Evolutionary conservation across 2,113 vertebrate species (phyloP).

Genomic region (Leptobrachium leishanense): DNA sequence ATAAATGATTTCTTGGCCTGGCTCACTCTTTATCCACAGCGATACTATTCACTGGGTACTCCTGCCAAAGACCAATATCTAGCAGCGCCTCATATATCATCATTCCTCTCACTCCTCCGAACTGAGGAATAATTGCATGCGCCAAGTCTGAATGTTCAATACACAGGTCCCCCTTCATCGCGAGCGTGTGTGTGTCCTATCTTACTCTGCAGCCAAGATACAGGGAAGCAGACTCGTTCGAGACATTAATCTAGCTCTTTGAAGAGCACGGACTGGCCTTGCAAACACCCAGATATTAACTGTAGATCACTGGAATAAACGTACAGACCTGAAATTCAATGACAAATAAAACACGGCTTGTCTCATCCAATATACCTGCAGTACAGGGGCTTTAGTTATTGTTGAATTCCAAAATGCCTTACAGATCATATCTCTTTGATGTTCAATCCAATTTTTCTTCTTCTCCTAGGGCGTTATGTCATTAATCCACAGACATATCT

Average conservation of each 20-base stretch:
- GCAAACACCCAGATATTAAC: not conserved
- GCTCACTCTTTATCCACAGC: not conserved
- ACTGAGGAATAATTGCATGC: not conserved
- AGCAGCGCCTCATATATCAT: slow-evolving; percentile 5
- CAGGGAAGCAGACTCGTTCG: not conserved
- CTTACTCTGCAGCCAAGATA: slow-evolving; percentile 1
- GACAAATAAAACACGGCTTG: not conserved
- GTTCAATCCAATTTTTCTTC: too few species aligned
- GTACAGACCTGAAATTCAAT: not conserved
- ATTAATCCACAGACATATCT: too few species aligned
- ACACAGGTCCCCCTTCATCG: not conserved
- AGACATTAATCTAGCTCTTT: not conserved
- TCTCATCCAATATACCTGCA: not conserved
- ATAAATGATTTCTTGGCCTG: slow-evolving; percentile 16
- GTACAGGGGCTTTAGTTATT: not conserved
- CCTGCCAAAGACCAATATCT: slow-evolving; percentile 9
- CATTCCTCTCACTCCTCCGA: not conserved
- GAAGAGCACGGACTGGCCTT: not conserved
- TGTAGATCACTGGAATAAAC: not conserved
- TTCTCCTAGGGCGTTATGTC: too few species aligned
- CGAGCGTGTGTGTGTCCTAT: not conserved
- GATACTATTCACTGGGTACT: not conserved
- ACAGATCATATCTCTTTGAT: too few species aligned
- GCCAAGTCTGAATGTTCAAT: not conserved
- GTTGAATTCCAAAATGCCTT: not conserved